Evolutionary conservation across 2,113 vertebrate species (phyloP).

Genomic region (Nyctereutes procyonoides): DNA sequence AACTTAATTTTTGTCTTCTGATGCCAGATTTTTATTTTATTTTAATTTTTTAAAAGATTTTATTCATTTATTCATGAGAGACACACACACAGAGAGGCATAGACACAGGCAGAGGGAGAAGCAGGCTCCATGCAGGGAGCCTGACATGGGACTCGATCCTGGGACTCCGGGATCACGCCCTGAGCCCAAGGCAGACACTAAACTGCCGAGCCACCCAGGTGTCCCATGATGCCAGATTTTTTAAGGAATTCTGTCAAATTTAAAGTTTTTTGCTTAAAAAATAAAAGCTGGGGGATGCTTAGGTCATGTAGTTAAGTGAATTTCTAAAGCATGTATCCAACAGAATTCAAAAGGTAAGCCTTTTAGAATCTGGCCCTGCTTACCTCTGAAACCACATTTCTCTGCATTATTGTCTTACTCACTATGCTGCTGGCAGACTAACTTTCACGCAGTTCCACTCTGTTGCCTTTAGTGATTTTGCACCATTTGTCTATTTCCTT

Average conservation of each 20-base stretch:
- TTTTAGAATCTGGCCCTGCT: slow-evolving; percentile 9
- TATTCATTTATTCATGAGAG: no score
- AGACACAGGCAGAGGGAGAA: no score
- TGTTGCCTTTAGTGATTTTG: not conserved
- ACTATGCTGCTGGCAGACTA: not conserved
- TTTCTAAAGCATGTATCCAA: not conserved
- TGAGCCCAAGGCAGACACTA: no score
- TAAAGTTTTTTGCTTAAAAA: slow-evolving; percentile 47
- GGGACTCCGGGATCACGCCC: no score
- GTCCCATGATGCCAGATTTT: not conserved
- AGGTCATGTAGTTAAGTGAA: not conserved
- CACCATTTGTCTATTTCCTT: not conserved
- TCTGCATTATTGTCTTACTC: not conserved
- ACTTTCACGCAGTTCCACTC: not conserved
- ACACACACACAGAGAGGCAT: no score
- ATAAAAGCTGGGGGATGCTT: not conserved
- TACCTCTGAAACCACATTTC: not conserved
- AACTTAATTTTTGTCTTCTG: not conserved
- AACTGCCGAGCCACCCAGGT: no score
- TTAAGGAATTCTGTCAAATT: not conserved
- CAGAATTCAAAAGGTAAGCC: not conserved
- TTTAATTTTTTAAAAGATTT: no score
- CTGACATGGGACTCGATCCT: no score
- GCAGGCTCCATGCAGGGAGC: no score
- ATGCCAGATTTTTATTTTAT: not conserved